A percentile compares a stretch with the other conserved stretches of the same genome.
phyloP scores from a whole-genome alignment of 2,888 invertebrate genomes.

The Cyclophora punctaria region DNA sequence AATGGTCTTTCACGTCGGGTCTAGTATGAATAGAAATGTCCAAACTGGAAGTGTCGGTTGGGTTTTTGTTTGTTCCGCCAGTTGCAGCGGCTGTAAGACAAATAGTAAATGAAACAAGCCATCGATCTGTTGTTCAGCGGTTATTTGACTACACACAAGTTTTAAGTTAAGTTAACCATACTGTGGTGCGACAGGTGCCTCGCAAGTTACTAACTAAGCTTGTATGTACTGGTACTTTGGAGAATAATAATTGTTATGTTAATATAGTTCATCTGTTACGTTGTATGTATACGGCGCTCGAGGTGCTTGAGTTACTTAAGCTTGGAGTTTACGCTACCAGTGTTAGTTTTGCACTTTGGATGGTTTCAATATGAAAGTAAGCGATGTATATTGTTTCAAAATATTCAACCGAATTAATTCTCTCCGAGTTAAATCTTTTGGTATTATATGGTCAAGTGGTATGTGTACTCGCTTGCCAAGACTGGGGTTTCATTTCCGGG shows the following conservation, averaged over 20 bases:
- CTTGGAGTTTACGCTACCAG: too few relatives aligned
- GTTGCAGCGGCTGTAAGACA: constrained; percentile 22
- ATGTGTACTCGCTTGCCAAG: too few relatives aligned
- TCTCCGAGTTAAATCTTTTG: too few relatives aligned
- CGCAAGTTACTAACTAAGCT: neutral
- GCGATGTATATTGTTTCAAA: too few relatives aligned
- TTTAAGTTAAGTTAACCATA: constrained; percentile 16
- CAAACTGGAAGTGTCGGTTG: constrained; percentile 11
- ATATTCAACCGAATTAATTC: too few relatives aligned
- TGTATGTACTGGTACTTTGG: constrained; percentile 1
- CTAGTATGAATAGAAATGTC: constrained; percentile 13
- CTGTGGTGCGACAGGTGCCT: neutral
- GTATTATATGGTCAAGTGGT: too few relatives aligned
- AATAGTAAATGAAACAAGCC: constrained; percentile 27
- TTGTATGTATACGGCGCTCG: too few relatives aligned
- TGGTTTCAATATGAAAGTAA: too few relatives aligned
- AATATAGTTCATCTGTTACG: neutral
- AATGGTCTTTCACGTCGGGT: too few relatives aligned
- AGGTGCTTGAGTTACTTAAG: too few relatives aligned
- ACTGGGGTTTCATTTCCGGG: too few relatives aligned
- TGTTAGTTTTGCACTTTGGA: too few relatives aligned
- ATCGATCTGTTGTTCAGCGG: constrained; percentile 22
- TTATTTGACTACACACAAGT: constrained; percentile 34
- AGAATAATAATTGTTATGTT: constrained; percentile 2
- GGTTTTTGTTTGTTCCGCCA: constrained; percentile 16